phyloP scores from a whole-genome alignment of 2,113 vertebrate genomes.

The Solea solea region DNA sequence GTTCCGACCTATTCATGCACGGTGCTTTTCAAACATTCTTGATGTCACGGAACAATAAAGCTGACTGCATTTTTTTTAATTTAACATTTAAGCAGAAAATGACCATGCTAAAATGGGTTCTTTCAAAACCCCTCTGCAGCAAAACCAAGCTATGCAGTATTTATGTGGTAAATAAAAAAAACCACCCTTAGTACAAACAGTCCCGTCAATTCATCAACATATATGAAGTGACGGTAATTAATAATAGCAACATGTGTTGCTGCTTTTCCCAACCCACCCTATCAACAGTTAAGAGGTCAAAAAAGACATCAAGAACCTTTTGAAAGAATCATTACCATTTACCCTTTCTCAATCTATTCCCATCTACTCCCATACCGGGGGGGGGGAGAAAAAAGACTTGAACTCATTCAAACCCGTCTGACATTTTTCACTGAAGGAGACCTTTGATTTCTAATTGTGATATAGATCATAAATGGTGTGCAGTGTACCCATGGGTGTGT shows the following conservation, averaged over 20 bases:
- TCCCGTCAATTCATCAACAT: not conserved
- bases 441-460: constrained; percentile 79
- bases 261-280: not conserved
- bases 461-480: constrained; percentile 69
- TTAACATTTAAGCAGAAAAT: too few species aligned
- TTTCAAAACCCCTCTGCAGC: not conserved
- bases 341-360: constrained; percentile 60
- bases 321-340: constrained; percentile 61
- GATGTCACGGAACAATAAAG: too few species aligned
- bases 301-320: constrained; percentile 58
- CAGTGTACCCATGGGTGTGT: constrained; percentile 48
- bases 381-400: constrained; percentile 31
- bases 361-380: constrained; percentile 42
- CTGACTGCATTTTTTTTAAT: too few species aligned
- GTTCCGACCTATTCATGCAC: not conserved
- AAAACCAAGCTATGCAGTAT: not conserved
- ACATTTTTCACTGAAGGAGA: constrained; percentile 68
- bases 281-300: constrained; percentile 32
- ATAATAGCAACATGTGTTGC: not conserved
- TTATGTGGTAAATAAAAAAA: not conserved
- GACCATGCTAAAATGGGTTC: too few species aligned
- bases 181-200: not conserved
- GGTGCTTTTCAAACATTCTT: not conserved
- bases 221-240: constrained; percentile 16
- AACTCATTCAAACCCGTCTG: constrained; percentile 59